Base-by-base conservation (phyloP, 2,113 vertebrate species). In the Danionella cerebrum region DNA sequence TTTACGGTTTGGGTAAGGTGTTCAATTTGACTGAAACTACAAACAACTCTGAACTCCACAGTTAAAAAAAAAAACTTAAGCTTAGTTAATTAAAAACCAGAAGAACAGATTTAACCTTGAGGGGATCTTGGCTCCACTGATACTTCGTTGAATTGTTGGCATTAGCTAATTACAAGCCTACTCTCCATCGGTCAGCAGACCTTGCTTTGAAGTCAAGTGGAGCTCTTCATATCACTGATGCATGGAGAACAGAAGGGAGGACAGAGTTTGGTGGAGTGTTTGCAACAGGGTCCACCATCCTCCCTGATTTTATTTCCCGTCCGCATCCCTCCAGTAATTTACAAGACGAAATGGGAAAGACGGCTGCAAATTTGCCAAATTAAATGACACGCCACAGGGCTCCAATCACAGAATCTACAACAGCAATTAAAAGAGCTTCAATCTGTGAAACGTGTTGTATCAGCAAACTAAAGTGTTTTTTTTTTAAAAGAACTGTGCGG, bases 361-460 rank as follows among this genome's bases (percentile, higher is more conserved):
- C 52, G 52, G 71, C 62, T 65, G 68, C 59, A 67, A 76, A 65
- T 72, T 73, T 76, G 55, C 64, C n/a, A 69, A 57, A 64, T 66
- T 70, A 72, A 75, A 66, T 41, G 25, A 70, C 67, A 72, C 74
- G 76, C 73, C 59, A 74, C 67, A 71, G 78, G 78, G 70, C 47
- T 48, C 72, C 67, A 67, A 75, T 69, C 75, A 78, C 75, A 70
- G 47, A 70, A 76, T 73, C 65, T 77, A 65, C 53, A 71, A 80
- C 65, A 69, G 76, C 82, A 80, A 87, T 84, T 84, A 83, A 85
- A 85, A 75, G 77, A 68, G 47, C 8, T 66, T 67, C 72, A 78
- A 75, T 84, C 76, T 78, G 69, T 65, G 79, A 58, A 64, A 81
- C 82, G 78, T 80, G 76, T 78, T 67, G 24, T 65, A 71, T 82